Percentiles rank a stretch among this genome's conserved stretches.
These are phyloP conservation scores for Xanthostigma xanthostigma DNA, from an alignment of 2,888 invertebrate genomes.

Conservation along the genomic window DNA sequence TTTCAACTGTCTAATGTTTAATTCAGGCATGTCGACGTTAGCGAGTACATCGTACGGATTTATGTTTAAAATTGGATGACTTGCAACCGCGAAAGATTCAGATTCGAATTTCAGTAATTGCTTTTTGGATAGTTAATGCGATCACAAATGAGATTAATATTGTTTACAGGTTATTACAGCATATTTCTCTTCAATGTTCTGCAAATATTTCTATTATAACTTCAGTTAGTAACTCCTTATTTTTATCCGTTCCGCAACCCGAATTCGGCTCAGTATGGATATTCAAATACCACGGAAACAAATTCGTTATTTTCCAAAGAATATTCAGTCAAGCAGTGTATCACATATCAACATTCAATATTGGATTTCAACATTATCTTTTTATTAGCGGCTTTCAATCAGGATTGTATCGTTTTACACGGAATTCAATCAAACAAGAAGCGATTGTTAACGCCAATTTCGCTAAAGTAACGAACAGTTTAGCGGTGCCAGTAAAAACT, in stretches of 20 bases:
- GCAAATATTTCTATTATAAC: conserved; percentile 19
- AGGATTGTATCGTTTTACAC: conserved; percentile 12
- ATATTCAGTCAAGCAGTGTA: conserved; percentile 18
- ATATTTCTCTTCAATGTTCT: conserved; percentile 17
- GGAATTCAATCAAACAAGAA: conserved; percentile 18
- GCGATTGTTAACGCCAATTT: conserved; percentile 19
- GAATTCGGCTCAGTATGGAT: conserved; percentile 16
- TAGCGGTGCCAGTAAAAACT: conserved; percentile 25
- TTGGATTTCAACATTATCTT: conserved; percentile 24
- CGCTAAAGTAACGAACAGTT: conserved; percentile 21
- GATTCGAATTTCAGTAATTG: not conserved
- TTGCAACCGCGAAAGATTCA: not conserved
- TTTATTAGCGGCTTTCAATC: conserved; percentile 23
- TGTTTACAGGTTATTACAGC: conserved; percentile 20
- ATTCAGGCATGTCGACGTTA: no score
- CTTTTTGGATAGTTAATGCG: not conserved
- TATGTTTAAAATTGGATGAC: no score
- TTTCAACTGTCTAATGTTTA: no score
- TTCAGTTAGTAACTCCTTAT: conserved; percentile 15
- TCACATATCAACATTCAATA: conserved; percentile 22
- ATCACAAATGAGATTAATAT: not conserved
- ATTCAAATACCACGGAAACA: conserved; percentile 17
- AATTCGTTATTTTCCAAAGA: conserved; percentile 18
- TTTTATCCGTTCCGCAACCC: conserved; percentile 22
- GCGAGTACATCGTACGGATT: no score